Evolutionary conservation across 2,797 vertebrate genomes (phyloP), one percentile per base, ranked within the genome.

Genomic region (Myoxocephalus aenaeus): DNA sequence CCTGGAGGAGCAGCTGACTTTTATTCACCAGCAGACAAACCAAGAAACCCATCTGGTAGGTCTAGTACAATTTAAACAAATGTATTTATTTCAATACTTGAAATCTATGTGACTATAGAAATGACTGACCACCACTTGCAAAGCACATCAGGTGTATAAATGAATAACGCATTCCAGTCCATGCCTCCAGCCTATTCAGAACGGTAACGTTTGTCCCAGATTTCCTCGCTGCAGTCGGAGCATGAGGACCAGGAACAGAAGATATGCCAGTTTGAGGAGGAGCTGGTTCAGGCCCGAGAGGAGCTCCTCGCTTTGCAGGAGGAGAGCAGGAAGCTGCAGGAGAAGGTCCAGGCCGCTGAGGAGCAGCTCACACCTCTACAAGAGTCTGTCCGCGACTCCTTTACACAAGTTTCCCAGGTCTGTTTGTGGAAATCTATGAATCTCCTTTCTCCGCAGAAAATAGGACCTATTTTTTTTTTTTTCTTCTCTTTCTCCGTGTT

Each of bases 241-340:
- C 96, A 98, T 67, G 94, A 94, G 34, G 97, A 95, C 80, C 98
- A 99, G 90, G 98, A 99, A 83, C 95, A 96, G 34, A 96, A 94
- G 91, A 98, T 99, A 72, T 96, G 94, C 34, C 95, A 95, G 0
- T 99, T 96, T 14, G 97, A 99, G 81, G 97, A 98, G 90, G 97
- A 99, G 80, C 91, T 99, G 83, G 95, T 92, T 27, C 97, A 96
- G 90, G 97, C 98, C 22, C 92, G 96, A 71, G 96, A 97, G 86
- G 97, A 99, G 86, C 95, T 99, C 70, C 96, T 93, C 48, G 93
- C 92, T 82, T 92, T 99, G 71, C 97, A 99, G 94, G 96, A 98
- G 85, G 97, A 99, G 94, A 97, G 97, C 20, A 93, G 94, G 59
- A 95, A 90, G 72, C 90, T 99, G 29, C 96, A 97, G 90, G 96